Percentiles rank a stretch among this genome's conserved stretches.
Conservation (phyloP, 2,888 invertebrate genomes). For the Drosophila niveifrons region DNA sequence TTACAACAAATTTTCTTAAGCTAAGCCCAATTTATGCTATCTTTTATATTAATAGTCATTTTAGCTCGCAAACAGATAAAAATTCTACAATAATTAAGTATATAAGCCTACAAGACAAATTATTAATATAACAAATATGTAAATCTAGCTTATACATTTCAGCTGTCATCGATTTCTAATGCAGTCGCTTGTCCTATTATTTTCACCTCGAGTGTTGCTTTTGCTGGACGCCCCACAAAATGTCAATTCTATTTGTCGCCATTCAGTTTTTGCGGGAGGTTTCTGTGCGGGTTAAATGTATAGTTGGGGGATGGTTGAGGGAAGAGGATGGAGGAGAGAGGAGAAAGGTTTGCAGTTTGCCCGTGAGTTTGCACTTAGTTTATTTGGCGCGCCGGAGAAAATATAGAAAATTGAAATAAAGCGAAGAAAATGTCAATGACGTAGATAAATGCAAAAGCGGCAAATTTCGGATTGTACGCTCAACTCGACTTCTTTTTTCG, state of each 20-base stretch:
- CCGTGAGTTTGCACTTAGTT: slow-evolving; percentile 75
- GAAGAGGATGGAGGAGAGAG: background rate
- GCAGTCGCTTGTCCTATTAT: background rate
- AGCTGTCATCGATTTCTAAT: no score
- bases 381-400: slow-evolving; percentile 57
- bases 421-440: slow-evolving; percentile 77
- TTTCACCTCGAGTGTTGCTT: slow-evolving; percentile 58
- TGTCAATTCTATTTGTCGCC: slow-evolving; percentile 76
- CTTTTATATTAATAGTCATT: no score
- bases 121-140: no score
- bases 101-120: no score
- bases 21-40: no score
- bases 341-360: slow-evolving; percentile 19
- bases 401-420: slow-evolving; percentile 74
- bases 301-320: background rate
- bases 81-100: no score
- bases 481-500: slow-evolving; percentile 5
- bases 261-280: slow-evolving; percentile 10
- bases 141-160: no score
- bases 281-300: slow-evolving; percentile 2
- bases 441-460: slow-evolving; percentile 77
- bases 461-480: slow-evolving; percentile 70
- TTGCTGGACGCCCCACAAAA: slow-evolving; percentile 66
- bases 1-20: no score
- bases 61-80: no score